phyloP scores from a whole-genome alignment of 2,113 vertebrate species.

The Empidonax alnorum region DNA sequence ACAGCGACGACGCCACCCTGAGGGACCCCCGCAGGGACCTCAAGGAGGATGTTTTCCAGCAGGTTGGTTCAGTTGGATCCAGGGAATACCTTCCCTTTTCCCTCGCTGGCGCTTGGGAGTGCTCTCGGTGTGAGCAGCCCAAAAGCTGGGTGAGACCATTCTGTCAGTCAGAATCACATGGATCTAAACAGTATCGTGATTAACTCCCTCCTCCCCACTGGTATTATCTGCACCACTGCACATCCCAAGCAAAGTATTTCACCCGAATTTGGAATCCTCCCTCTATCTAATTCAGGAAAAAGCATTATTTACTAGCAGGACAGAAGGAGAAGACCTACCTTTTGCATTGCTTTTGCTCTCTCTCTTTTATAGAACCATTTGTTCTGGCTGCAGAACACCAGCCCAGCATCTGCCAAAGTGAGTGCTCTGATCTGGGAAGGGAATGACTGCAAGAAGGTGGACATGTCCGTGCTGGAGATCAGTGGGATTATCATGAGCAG shows the following conservation, averaged over 20 bases:
- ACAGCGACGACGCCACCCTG: slow-evolving; percentile 80
- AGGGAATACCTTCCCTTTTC: rapidly evolving
- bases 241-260: neutral
- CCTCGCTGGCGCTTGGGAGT: rapidly evolving
- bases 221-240: neutral
- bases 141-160: neutral
- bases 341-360: neutral
- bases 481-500: slow-evolving; percentile 95
- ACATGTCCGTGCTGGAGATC: slow-evolving; percentile 97
- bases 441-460: slow-evolving; percentile 96
- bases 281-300: neutral
- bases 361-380: slow-evolving; percentile 82
- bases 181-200: neutral
- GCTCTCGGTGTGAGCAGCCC: neutral
- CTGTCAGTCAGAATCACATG: rapidly evolving
- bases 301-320: neutral
- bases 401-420: slow-evolving; percentile 91
- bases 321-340: neutral
- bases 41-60: slow-evolving; percentile 88
- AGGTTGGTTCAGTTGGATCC: slow-evolving; percentile 70
- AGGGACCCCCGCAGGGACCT: slow-evolving; percentile 68
- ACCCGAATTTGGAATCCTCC: neutral
- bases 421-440: slow-evolving; percentile 98
- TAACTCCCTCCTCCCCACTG: rapidly evolving
- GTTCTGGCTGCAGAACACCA: slow-evolving; percentile 94